Conservation (phyloP, 2,797 vertebrate species). For the Vipera ursinii region DNA sequence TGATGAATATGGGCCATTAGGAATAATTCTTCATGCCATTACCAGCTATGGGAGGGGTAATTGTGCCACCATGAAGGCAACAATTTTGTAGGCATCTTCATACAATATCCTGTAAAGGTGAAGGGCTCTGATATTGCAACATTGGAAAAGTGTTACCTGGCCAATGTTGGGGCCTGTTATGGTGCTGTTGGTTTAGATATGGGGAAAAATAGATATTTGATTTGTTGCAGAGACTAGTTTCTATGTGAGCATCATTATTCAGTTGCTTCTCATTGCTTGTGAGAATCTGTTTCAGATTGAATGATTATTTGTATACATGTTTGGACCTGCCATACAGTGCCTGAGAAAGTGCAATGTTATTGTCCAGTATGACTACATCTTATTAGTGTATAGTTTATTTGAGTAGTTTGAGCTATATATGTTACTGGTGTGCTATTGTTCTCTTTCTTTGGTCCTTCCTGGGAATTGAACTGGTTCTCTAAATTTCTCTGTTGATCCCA, state of each 20-base stretch:
- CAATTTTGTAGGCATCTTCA: slow-evolving; percentile 50
- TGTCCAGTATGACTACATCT: background rate
- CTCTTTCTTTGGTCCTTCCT: background rate
- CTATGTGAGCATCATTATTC: background rate
- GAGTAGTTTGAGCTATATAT: background rate
- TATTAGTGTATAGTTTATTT: background rate
- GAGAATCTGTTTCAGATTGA: background rate
- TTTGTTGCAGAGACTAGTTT: background rate
- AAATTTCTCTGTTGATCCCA: background rate
- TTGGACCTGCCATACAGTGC: background rate
- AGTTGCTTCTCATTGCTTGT: background rate
- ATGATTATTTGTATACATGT: background rate
- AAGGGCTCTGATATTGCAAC: background rate
- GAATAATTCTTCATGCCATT: slow-evolving; percentile 58
- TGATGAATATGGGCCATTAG: slow-evolving; percentile 69
- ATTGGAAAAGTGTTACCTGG: background rate
- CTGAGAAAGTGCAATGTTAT: background rate
- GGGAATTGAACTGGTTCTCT: background rate
- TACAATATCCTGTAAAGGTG: background rate
- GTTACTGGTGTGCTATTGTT: background rate
- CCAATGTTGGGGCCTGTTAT: background rate
- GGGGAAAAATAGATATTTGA: background rate
- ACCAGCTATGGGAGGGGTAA: slow-evolving; percentile 51
- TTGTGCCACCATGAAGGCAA: slow-evolving; percentile 50
- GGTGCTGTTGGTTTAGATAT: background rate